Evolutionary conservation across 2,113 vertebrate species (phyloP).

Genomic region (Chaetops frenatus): DNA sequence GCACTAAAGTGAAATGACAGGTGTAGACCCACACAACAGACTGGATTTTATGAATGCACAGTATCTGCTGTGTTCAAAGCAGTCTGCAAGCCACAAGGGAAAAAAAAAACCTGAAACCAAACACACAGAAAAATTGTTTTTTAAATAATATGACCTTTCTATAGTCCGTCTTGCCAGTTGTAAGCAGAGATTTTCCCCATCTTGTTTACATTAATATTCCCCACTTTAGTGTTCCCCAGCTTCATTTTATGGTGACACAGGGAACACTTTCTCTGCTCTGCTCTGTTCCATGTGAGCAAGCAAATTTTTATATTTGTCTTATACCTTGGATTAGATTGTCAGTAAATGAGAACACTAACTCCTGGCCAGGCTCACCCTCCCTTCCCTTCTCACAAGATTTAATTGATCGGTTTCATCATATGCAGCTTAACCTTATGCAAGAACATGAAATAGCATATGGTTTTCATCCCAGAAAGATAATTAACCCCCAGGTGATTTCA

Average conservation of each 20-base stretch:
- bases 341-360: not conserved
- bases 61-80: not conserved
- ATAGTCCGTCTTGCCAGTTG: not conserved
- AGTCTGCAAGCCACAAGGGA: not conserved
- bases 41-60: not conserved
- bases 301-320: not conserved
- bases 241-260: not conserved
- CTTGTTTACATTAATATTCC: not conserved
- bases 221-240: not conserved
- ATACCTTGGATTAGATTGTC: not conserved
- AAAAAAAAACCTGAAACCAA: not conserved
- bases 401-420: constrained; percentile 80
- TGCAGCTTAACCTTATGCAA: constrained; percentile 84
- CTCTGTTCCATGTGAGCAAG: not conserved
- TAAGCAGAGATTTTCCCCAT: not conserved
- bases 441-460: constrained; percentile 76
- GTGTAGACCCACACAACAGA: not conserved
- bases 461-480: constrained; percentile 77
- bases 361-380: not conserved
- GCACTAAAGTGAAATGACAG: not conserved
- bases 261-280: not conserved
- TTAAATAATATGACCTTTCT: not conserved
- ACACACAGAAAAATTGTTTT: not conserved
- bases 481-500: constrained; percentile 82
- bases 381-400: constrained; percentile 55